Conservation (phyloP, 1,140 invertebrate species). For the Drosophila tropicalis region DNA sequence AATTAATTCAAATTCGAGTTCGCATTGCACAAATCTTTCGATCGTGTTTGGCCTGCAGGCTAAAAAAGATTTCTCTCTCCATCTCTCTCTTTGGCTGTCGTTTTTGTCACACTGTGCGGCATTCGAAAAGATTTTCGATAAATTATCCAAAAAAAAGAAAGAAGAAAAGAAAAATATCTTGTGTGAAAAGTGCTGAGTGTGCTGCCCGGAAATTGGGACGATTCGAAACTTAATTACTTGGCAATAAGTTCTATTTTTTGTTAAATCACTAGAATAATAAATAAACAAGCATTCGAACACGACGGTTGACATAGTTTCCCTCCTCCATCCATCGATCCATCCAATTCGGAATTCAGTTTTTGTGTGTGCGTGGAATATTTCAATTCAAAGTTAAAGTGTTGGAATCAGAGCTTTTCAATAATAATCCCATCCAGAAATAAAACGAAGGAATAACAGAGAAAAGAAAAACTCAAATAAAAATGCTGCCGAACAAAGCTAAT, state of each 20-base stretch:
- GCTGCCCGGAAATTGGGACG: conserved; percentile 61
- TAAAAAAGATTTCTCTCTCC: not conserved
- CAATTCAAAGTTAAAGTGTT: not conserved
- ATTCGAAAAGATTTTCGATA: not conserved
- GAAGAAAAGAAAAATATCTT: conserved; percentile 9
- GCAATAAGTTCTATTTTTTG: conserved; percentile 49
- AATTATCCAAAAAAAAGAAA: conserved; percentile 10
- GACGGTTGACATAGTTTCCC: conserved; percentile 58
- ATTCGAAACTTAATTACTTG: conserved; percentile 68
- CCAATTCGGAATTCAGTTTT: not conserved
- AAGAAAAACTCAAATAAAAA: conserved; percentile 3
- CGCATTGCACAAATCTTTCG: conserved; percentile 19
- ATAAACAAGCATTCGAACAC: conserved; percentile 50
- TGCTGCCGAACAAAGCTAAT: conserved; percentile 39
- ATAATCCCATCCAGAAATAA: conserved; percentile 4
- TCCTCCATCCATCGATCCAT: not conserved
- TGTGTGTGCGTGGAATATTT: conserved; percentile 20
- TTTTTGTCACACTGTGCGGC: conserved; percentile 18
- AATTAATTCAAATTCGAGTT: conserved; percentile 21
- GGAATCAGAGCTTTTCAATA: not conserved
- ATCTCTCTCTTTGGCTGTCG: not conserved
- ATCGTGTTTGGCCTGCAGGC: conserved; percentile 16
- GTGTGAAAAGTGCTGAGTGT: conserved; percentile 65
- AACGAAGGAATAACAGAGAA: not conserved
- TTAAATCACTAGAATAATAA: conserved; percentile 62